Base-by-base conservation (phyloP, 1,140 invertebrate genomes). In the Pinna nobilis region DNA sequence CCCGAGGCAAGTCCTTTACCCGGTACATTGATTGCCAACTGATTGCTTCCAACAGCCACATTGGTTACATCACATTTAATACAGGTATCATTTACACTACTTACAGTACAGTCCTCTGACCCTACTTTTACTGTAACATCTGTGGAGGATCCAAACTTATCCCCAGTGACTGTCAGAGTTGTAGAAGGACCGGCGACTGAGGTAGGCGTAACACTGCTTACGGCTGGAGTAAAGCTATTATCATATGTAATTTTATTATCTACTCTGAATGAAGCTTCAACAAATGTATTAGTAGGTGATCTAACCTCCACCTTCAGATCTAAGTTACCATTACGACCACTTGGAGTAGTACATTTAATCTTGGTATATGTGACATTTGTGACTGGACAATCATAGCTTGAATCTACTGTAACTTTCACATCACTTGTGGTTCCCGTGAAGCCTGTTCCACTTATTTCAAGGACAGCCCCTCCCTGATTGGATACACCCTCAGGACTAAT, bases 381-480 rank as follows among this genome's bases (percentile, higher is more conserved):
- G 9, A 79, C 35, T 11, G 57, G 37, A 53, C 80, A 82, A 15
- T 37, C 23, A 9, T 50, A 53, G 18, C 44, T 59, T n/a, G n/a
- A n/a, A 30, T 49, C 67, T n/a, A 81, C 60, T 6, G 41, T 67
- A 2, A 83, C 76, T 32, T 25, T 28, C 4, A 77, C 57, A 35
- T 68, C 39, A 11, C 18, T 18, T 1, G 20, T 28, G 18, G n/a
- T 64, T 11, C 57, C 47, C 9, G 59, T 35, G 49, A 79, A 78
- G 11, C 80, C 79, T 25, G 57, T 65, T 23, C 83, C 83, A 1
- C 47, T 74, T 39, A 84, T 68, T 3, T 71, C 77, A 15, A 85
- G 18, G 4, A 44, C 4, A n/a, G 74, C 69, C 13, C 76, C 77
- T n/a, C 82, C 83, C 28, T 41, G 71, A 15, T 70, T n/a, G 9